These are phyloP conservation scores for Threskiornis aethiopicus DNA, from an alignment of 2,797 vertebrate species.

Conservation along the genomic window DNA sequence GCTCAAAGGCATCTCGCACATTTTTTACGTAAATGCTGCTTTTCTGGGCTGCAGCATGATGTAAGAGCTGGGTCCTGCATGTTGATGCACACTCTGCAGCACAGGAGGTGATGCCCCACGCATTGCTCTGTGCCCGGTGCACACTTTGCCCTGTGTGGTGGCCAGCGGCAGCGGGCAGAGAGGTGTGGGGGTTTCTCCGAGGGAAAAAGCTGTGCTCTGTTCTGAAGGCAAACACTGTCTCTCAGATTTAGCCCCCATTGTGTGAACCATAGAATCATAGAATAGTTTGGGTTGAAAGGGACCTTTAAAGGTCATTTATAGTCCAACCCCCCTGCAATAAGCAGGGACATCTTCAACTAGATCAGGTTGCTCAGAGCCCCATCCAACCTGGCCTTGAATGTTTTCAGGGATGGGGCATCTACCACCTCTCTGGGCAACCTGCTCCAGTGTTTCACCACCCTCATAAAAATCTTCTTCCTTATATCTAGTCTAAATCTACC, in stretches of 20 bases:
- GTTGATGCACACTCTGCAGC: accelerated
- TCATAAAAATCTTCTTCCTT: too few relatives aligned
- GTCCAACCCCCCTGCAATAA: too few relatives aligned
- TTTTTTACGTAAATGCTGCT: not conserved
- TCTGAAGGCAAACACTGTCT: not conserved
- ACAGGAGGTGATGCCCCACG: not conserved
- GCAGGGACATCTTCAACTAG: too few relatives aligned
- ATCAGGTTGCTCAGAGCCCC: too few relatives aligned
- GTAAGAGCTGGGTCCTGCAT: accelerated
- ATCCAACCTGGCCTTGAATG: too few relatives aligned
- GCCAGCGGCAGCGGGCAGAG: not conserved
- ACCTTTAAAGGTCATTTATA: too few relatives aligned
- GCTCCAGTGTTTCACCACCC: too few relatives aligned
- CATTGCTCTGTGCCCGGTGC: not conserved
- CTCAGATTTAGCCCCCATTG: not conserved
- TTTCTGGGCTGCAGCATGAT: not conserved
- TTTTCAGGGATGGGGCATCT: too few relatives aligned
- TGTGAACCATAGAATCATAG: not conserved
- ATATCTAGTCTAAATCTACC: too few relatives aligned
- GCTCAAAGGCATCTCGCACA: not conserved
- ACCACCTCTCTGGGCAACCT: too few relatives aligned
- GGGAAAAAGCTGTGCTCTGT: not conserved
- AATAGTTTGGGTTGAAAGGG: too few relatives aligned
- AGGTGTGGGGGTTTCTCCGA: not conserved
- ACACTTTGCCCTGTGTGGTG: accelerated